A percentile compares a stretch with the other conserved stretches of the same genome.
phyloP scores from a whole-genome alignment of 23 tunicate species.

The Aplidium turbinatum region DNA sequence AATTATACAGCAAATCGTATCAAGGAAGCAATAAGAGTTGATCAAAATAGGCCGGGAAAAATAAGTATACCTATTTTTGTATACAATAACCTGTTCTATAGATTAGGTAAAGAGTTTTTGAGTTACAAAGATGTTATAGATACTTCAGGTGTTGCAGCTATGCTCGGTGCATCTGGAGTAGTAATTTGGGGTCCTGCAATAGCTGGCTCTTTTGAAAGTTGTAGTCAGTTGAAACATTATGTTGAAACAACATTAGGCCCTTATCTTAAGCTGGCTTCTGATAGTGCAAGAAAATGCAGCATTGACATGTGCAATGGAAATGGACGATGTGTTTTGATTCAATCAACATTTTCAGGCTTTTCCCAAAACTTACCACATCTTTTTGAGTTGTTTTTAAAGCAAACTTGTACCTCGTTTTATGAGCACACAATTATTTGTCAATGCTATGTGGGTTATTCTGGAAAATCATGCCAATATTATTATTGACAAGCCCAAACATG shows the following conservation, averaged over 20 bases:
- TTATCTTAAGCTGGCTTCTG: slow-evolving; percentile 47
- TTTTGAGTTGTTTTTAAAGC: no score
- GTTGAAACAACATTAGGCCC: slow-evolving; percentile 55
- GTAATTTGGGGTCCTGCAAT: slow-evolving; percentile 70
- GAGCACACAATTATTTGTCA: no score
- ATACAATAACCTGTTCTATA: slow-evolving; percentile 76
- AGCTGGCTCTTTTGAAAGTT: slow-evolving; percentile 19
- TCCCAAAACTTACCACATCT: no score
- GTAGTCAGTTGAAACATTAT: slow-evolving; percentile 38
- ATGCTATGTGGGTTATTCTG: no score
- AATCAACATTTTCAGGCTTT: no score
- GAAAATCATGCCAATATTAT: no score
- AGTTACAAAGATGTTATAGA: slow-evolving; percentile 38
- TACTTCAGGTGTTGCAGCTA: slow-evolving; percentile 70
- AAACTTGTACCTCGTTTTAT: no score
- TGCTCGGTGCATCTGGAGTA: slow-evolving; percentile 87
- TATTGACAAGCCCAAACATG: no score
- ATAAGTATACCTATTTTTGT: slow-evolving; percentile 65
- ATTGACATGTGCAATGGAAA: slow-evolving; percentile 49
- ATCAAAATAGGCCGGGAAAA: slow-evolving; percentile 39
- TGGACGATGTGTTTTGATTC: slow-evolving; percentile 71
- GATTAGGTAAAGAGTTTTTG: slow-evolving; percentile 54
- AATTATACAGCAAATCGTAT: slow-evolving; percentile 59
- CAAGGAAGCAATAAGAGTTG: slow-evolving; percentile 72
- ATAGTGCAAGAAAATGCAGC: slow-evolving; percentile 56